These are phyloP conservation scores for Ophioninae sp. DNA, from an alignment of 2,888 invertebrate species.

Conservation along the genomic window DNA sequence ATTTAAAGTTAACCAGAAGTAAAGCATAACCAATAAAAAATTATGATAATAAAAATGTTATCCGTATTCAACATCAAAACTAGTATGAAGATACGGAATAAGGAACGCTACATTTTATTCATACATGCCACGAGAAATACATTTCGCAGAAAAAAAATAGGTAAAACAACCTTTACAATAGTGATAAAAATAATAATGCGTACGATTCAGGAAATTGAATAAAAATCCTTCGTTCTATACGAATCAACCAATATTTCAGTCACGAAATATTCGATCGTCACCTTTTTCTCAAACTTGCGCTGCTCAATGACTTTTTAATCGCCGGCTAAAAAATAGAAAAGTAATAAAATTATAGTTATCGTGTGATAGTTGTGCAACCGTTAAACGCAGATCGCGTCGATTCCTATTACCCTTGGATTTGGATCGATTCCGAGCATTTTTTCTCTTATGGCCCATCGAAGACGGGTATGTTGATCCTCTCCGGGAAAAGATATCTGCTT, in stretches of 20 bases:
- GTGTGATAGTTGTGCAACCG: background rate
- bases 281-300: constrained; percentile 70
- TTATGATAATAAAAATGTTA: background rate
- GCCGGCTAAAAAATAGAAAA: constrained; percentile 70
- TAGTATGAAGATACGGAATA: background rate
- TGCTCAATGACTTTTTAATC: constrained; percentile 68
- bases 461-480: constrained; percentile 85
- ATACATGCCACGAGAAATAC: background rate
- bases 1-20: constrained; percentile 86
- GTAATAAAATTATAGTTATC: background rate
- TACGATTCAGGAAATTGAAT: constrained; percentile 7
- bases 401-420: constrained; percentile 73
- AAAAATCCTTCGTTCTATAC: constrained; percentile 18
- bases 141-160: background rate
- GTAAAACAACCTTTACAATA: background rate
- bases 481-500: constrained; percentile 89
- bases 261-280: constrained; percentile 60
- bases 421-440: constrained; percentile 84
- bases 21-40: constrained; percentile 61
- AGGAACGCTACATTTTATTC: background rate
- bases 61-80: background rate
- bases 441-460: constrained; percentile 88
- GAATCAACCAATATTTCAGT: constrained; percentile 32
- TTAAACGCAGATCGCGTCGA: background rate
- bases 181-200: background rate